A percentile compares a stretch with the other conserved stretches of the same genome.
phyloP scores from a whole-genome alignment of 1,140 invertebrate genomes.

The Gryllus bimaculatus region DNA sequence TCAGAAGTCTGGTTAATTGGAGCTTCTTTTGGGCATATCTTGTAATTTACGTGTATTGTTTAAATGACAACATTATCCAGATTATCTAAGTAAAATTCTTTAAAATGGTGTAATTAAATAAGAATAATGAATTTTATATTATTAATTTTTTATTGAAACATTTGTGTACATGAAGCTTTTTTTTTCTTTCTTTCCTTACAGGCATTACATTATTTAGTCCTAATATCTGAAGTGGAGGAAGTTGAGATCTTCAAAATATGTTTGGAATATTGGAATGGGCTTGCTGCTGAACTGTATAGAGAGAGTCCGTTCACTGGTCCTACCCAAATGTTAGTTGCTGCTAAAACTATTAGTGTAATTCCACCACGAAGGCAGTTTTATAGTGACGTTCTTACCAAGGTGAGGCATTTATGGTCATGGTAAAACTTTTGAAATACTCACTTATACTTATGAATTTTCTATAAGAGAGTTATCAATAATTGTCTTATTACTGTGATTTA shows the following conservation, averaged over 20 bases:
- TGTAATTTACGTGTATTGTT: too few relatives aligned
- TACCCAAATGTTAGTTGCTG: constrained; percentile 33
- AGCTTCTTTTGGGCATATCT: too few relatives aligned
- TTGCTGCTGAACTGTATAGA: constrained; percentile 86
- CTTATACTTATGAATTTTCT: too few relatives aligned
- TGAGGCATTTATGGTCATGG: too few relatives aligned
- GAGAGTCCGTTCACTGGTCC: constrained; percentile 46
- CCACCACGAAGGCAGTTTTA: constrained; percentile 59
- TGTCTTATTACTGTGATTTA: too few relatives aligned
- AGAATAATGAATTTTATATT: not conserved
- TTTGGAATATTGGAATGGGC: constrained; percentile 95
- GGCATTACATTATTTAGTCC: constrained; percentile 85
- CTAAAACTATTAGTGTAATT: constrained; percentile 33
- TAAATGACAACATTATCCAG: too few relatives aligned
- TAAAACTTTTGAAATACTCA: too few relatives aligned
- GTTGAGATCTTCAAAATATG: constrained; percentile 99
- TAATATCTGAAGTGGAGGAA: constrained; percentile 98
- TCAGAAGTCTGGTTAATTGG: too few relatives aligned
- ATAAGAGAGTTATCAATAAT: too few relatives aligned
- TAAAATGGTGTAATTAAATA: too few relatives aligned
- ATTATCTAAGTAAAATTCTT: too few relatives aligned
- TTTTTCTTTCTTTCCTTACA: constrained; percentile 27
- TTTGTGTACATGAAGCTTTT: not conserved
- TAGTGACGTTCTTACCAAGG: constrained; percentile 69
- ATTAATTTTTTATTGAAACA: not conserved